Evolutionary conservation across 2,888 invertebrate species (phyloP).

Genomic region (Ctena decussata): DNA sequence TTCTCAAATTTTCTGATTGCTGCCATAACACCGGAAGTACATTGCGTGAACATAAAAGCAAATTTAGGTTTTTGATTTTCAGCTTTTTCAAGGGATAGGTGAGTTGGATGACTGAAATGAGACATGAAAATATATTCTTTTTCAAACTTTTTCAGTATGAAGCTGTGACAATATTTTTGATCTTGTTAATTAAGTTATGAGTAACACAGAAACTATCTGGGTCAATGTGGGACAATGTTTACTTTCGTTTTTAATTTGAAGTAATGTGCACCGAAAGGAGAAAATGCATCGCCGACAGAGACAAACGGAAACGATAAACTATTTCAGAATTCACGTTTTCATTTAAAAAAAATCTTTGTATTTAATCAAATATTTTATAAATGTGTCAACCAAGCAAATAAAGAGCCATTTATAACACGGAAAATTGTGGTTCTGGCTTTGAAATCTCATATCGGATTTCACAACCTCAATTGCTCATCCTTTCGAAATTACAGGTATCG

Average conservation of each 20-base stretch:
- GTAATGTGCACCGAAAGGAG: not conserved
- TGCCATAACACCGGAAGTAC: constrained; percentile 81
- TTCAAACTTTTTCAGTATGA: too few relatives aligned
- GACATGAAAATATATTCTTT: too few relatives aligned
- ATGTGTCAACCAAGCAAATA: too few relatives aligned
- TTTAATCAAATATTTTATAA: too few relatives aligned
- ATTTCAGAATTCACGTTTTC: too few relatives aligned
- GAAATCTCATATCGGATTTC: not conserved
- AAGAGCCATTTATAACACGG: too few relatives aligned
- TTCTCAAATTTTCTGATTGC: constrained; percentile 52
- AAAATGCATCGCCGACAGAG: not conserved
- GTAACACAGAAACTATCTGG: not conserved
- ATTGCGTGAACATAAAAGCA: not conserved
- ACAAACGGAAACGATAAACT: too few relatives aligned
- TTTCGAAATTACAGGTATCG: constrained; percentile 51
- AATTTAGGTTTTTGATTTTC: too few relatives aligned
- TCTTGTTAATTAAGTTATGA: not conserved
- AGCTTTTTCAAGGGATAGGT: too few relatives aligned
- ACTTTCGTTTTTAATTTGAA: constrained; percentile 16
- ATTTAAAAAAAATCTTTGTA: too few relatives aligned
- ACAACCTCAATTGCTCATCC: not conserved
- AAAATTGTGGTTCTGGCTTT: too few relatives aligned
- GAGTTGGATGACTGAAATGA: too few relatives aligned
- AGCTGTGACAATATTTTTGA: not conserved
- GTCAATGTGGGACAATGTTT: constrained; percentile 11